A percentile compares a stretch with the other conserved stretches of the same genome.
Evolutionary conservation across 2,888 invertebrate species (phyloP).

Genomic region (Ypsolopha sequella): DNA sequence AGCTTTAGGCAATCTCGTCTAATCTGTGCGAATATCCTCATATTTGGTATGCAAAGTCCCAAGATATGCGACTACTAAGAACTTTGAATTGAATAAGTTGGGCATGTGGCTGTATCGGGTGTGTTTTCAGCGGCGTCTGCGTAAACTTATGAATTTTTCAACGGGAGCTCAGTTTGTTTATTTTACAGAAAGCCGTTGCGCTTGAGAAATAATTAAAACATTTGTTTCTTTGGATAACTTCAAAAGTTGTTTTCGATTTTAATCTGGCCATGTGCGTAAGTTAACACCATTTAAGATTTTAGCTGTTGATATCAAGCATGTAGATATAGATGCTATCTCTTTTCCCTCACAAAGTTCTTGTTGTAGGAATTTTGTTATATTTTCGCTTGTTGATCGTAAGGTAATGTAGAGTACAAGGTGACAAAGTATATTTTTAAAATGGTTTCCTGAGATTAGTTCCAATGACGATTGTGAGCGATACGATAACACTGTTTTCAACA

Average conservation of each 20-base stretch:
- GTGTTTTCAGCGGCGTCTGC: constrained; percentile 16
- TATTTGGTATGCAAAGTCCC: constrained; percentile 13
- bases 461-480: constrained; percentile 49
- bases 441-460: constrained; percentile 29
- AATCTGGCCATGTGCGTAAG: too few species aligned
- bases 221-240: too few species aligned
- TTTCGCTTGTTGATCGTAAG: background rate
- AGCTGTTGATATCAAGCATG: too few species aligned
- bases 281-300: too few species aligned
- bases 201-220: too few species aligned
- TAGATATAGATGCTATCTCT: too few species aligned
- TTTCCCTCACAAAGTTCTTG: too few species aligned
- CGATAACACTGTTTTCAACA: constrained; percentile 43
- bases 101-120: background rate
- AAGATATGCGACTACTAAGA: constrained; percentile 14
- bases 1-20: constrained; percentile 9
- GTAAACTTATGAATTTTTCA: constrained; percentile 22
- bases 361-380: too few species aligned
- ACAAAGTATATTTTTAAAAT: constrained; percentile 39
- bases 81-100: constrained; percentile 29
- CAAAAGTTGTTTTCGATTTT: too few species aligned
- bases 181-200: too few species aligned
- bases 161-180: too few species aligned
- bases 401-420: constrained; percentile 42
- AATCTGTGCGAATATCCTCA: constrained; percentile 31